Evolutionary conservation across 2,113 vertebrate species (phyloP).

Genomic region (Lepus americanus): DNA sequence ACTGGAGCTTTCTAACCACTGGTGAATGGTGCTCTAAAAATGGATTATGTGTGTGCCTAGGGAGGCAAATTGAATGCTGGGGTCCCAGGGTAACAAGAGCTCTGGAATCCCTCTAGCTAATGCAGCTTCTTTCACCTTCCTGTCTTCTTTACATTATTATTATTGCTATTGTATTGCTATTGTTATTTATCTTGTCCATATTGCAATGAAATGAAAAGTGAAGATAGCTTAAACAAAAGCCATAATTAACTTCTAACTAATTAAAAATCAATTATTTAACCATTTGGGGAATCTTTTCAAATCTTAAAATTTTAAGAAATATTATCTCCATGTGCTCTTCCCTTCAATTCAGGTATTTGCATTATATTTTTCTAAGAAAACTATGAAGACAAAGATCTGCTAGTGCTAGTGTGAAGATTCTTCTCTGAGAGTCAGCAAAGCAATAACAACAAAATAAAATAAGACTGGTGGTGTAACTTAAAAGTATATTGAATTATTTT

Average conservation of each 20-base stretch:
- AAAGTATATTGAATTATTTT: neutral
- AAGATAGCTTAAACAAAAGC: neutral
- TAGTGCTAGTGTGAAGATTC: neutral
- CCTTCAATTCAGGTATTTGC: neutral
- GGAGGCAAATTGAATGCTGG: neutral
- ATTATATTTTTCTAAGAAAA: conserved; percentile 3
- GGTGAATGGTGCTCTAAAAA: neutral
- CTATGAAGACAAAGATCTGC: neutral
- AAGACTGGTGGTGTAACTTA: neutral
- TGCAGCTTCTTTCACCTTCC: neutral
- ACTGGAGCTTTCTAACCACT: neutral
- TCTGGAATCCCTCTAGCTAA: neutral
- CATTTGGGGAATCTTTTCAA: neutral
- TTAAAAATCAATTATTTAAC: neutral
- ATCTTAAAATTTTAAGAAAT: conserved; percentile 33
- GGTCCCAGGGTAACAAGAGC: neutral
- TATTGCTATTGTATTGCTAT: neutral
- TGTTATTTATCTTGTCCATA: neutral
- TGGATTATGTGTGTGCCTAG: neutral
- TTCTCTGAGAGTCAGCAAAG: neutral
- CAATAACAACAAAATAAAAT: conserved; percentile 40
- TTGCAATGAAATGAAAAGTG: neutral
- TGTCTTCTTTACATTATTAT: neutral
- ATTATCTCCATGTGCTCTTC: neutral
- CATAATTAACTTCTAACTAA: neutral